phyloP scores from a whole-genome alignment of 2,888 invertebrate species.

The Cyclophora punctaria region DNA sequence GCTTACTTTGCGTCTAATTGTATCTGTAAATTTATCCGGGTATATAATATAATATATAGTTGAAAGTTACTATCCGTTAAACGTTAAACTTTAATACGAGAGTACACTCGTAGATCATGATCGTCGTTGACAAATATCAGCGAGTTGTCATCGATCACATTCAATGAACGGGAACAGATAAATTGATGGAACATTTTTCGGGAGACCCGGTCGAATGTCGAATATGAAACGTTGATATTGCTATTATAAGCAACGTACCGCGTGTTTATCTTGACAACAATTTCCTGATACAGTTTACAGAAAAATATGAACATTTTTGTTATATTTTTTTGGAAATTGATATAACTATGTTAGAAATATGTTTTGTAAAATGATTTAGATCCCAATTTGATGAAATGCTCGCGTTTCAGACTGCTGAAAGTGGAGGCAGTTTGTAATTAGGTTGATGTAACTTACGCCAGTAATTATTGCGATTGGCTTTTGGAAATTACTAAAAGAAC shows the following conservation, averaged over 20 bases:
- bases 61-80: no score
- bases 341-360: conserved; percentile 12
- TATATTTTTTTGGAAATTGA: conserved; percentile 4
- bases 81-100: conserved; percentile 22
- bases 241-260: conserved; percentile 20
- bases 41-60: no score
- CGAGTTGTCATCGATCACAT: conserved; percentile 46
- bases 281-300: conserved; percentile 13
- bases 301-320: conserved; percentile 6
- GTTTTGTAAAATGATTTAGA: background rate
- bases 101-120: conserved; percentile 25
- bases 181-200: conserved; percentile 53
- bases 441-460: no score
- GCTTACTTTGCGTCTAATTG: no score
- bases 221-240: conserved; percentile 28
- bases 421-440: no score
- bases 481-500: no score
- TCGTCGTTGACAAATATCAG: conserved; percentile 46
- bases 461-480: no score
- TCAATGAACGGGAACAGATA: conserved; percentile 47
- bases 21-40: no score
- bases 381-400: no score
- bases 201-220: conserved; percentile 21
- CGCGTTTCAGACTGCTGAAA: no score
- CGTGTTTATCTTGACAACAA: conserved; percentile 33